These are phyloP conservation scores for Shargacucullia verbasci DNA, from an alignment of 2,888 invertebrate species.

Conservation along the genomic window DNA sequence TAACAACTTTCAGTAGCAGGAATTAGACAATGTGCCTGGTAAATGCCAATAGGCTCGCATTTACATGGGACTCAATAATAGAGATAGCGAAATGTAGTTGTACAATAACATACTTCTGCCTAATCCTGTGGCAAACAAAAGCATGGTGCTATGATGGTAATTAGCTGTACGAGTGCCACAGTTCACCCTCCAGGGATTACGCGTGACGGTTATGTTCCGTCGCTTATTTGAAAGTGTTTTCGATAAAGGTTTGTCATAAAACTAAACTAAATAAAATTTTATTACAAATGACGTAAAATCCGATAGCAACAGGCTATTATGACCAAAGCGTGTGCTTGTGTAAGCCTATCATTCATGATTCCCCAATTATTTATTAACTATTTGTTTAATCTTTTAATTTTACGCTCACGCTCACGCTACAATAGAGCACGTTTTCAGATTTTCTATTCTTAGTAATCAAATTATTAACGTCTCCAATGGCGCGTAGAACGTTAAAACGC, in stretches of 20 bases:
- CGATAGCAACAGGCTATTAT: constrained; percentile 13
- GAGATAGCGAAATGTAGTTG: no score
- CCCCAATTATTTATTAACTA: no score
- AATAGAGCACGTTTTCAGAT: constrained; percentile 2
- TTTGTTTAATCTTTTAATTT: constrained; percentile 4
- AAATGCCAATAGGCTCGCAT: no score
- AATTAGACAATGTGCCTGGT: no score
- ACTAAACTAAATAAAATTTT: constrained; percentile 2
- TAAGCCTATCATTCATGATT: background rate
- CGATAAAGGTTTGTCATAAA: constrained; percentile 20
- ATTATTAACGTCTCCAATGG: constrained; percentile 8
- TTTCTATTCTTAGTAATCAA: constrained; percentile 9
- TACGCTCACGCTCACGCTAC: background rate
- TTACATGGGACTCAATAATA: no score
- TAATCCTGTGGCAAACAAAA: no score
- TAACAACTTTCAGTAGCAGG: no score
- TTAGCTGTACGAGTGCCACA: background rate
- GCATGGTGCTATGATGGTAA: no score
- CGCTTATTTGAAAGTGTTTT: constrained; percentile 13
- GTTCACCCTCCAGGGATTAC: background rate
- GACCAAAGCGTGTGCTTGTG: background rate
- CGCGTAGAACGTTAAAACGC: constrained; percentile 16
- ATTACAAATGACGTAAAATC: constrained; percentile 8
- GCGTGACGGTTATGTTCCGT: background rate
- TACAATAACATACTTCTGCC: no score